A percentile compares a stretch with the other conserved stretches of the same genome.
Conservation (phyloP, 2,113 vertebrate species). For the Anolis carolinensis region DNA sequence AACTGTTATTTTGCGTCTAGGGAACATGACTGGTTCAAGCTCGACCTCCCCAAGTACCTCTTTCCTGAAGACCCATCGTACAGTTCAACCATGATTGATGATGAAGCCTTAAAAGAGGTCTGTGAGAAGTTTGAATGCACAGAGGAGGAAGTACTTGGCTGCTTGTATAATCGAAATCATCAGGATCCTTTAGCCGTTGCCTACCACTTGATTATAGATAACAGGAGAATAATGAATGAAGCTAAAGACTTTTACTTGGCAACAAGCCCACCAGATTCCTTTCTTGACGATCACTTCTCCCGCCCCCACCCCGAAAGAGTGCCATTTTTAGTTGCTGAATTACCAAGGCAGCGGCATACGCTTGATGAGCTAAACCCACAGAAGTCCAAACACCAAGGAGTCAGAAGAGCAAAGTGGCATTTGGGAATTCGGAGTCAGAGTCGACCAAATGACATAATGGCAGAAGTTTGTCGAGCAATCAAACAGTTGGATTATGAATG, state of each 20-base stretch:
- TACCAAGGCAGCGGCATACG: conserved; percentile 89
- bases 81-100: conserved; percentile 96
- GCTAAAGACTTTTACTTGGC: conserved; percentile 99
- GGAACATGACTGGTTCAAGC: conserved; percentile 98
- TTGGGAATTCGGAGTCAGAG: conserved; percentile 97
- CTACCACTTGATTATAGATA: conserved; percentile 98
- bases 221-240: conserved; percentile 97
- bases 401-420: conserved; percentile 96
- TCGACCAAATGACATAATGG: conserved; percentile 97
- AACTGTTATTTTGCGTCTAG: conserved; percentile 66
- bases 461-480: conserved; percentile 96
- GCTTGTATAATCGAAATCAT: conserved; percentile 92
- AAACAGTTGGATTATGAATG: conserved; percentile 98
- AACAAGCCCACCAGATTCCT: conserved; percentile 93
- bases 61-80: conserved; percentile 97
- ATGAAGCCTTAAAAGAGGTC: conserved; percentile 97
- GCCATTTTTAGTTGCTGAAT: conserved; percentile 90
- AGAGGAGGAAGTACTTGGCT: conserved; percentile 94
- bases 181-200: conserved; percentile 95
- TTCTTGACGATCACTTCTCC: conserved; percentile 88
- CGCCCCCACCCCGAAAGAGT: conserved; percentile 94
- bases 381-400: conserved; percentile 96
- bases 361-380: conserved; percentile 97
- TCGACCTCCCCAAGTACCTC: conserved; percentile 94
- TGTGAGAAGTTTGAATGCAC: conserved; percentile 98